These are phyloP conservation scores for Chrysemys picta DNA, from an alignment of 2,113 vertebrate species.

Conservation along the genomic window DNA sequence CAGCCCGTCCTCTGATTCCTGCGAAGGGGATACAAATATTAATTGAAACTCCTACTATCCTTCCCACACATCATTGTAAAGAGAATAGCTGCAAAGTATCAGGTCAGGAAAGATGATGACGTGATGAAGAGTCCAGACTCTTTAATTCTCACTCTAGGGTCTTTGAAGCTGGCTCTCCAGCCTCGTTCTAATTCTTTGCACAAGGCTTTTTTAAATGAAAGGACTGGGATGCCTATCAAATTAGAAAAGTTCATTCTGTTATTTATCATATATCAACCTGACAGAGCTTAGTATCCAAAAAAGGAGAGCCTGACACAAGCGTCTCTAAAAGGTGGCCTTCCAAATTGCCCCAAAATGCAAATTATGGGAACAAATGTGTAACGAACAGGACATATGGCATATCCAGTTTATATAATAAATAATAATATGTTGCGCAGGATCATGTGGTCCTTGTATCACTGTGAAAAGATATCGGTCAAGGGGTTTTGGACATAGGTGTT, in stretches of 20 bases:
- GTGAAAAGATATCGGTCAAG: not conserved
- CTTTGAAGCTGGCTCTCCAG: not conserved
- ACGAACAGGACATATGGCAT: not conserved
- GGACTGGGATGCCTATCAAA: not conserved
- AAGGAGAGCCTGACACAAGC: not conserved
- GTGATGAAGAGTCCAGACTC: not conserved
- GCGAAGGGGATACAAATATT: not conserved
- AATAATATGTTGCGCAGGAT: not conserved
- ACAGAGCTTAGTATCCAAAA: not conserved
- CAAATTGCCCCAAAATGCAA: not conserved
- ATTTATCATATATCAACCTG: not conserved
- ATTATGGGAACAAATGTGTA: not conserved
- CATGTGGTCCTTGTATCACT: constrained; percentile 11
- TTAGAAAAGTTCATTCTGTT: not conserved
- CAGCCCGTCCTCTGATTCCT: not conserved
- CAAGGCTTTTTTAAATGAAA: not conserved
- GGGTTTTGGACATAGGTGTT: not conserved
- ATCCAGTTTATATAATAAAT: not conserved
- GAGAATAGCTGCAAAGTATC: not conserved
- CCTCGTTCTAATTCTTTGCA: not conserved
- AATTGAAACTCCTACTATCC: not conserved
- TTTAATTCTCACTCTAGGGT: not conserved
- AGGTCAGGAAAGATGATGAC: not conserved
- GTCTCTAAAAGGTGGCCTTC: not conserved
- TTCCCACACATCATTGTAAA: not conserved